Evolutionary conservation across 1,140 invertebrate genomes (phyloP).

Genomic region (Metopolophium dirhodum): DNA sequence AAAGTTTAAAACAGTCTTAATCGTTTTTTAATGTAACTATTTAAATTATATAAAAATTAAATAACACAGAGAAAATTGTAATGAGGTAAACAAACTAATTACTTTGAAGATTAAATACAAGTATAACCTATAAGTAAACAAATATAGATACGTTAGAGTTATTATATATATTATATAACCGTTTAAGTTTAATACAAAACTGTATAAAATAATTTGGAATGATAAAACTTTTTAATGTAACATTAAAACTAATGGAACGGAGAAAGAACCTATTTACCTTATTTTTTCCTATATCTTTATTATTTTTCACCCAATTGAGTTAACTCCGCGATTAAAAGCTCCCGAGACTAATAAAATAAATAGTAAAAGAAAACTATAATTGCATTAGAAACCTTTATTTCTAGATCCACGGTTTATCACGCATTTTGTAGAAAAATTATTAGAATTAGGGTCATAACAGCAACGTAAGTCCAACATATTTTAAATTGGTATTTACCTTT

Average conservation of each 20-base stretch:
- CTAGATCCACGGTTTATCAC: background rate
- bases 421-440: background rate
- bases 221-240: background rate
- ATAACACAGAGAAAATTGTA: background rate
- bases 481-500: background rate
- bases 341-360: background rate
- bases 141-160: too few species aligned
- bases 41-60: too few species aligned
- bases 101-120: background rate
- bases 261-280: background rate
- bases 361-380: background rate
- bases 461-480: background rate
- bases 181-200: too few species aligned
- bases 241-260: background rate
- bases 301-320: background rate
- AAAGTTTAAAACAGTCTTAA: background rate
- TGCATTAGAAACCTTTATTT: background rate
- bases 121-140: background rate
- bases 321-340: background rate
- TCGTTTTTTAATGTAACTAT: background rate
- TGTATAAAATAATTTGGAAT: too few species aligned
- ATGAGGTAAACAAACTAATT: background rate
- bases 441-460: background rate
- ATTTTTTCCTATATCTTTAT: background rate
- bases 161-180: too few species aligned